Conservation (phyloP, 2,797 vertebrate species). For the Champsocephalus esox region DNA sequence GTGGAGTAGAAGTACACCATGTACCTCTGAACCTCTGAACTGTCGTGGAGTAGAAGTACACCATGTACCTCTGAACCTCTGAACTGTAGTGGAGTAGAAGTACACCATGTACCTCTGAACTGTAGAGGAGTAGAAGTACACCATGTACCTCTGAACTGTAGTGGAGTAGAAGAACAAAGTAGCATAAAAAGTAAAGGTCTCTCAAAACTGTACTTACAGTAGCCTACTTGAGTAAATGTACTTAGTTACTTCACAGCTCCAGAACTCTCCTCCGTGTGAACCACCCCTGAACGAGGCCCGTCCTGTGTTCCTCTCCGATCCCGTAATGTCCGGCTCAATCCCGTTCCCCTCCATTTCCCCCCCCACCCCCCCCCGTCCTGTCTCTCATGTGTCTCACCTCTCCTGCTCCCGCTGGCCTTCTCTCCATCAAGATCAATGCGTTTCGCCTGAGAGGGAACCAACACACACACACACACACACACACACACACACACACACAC, state of each 20-base stretch:
- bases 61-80: too few species aligned
- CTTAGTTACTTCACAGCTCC: background rate
- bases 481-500: slow-evolving; percentile 24
- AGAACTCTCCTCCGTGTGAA: slow-evolving; percentile 32
- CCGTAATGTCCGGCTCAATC: slow-evolving; percentile 37
- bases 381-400: slow-evolving; percentile 51
- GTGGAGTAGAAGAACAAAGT: too few species aligned
- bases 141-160: too few species aligned
- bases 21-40: too few species aligned
- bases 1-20: too few species aligned
- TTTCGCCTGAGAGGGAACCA: slow-evolving; percentile 32
- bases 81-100: too few species aligned
- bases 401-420: slow-evolving; percentile 13
- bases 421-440: slow-evolving; percentile 69
- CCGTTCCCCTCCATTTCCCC: slow-evolving; percentile 47
- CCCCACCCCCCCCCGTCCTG: slow-evolving; percentile 27
- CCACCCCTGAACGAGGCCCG: slow-evolving; percentile 37
- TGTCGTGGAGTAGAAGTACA: too few species aligned
- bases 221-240: too few species aligned
- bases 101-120: too few species aligned
- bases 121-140: too few species aligned
- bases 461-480: slow-evolving; percentile 6
- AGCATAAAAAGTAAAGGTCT: too few species aligned
- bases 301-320: slow-evolving; percentile 38
- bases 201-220: too few species aligned